Base-by-base conservation (phyloP, 2,888 invertebrate genomes). In the Ceraclea dissimilis region DNA sequence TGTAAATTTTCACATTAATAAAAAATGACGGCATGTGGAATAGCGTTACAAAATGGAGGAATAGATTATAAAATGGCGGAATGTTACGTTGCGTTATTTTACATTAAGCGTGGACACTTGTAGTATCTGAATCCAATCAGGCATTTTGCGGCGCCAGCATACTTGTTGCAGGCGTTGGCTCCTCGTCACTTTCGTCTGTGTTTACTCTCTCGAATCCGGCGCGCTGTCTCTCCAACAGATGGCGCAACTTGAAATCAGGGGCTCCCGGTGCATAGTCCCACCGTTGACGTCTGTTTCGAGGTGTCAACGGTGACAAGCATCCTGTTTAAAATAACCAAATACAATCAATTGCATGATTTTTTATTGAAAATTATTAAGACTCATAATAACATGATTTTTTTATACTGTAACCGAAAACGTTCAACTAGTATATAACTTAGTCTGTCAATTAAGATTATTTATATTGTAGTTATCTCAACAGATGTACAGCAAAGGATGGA, bases 181-280 rank as follows among this genome's bases (percentile, higher is more conserved):
- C 84, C 62, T 83, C 83, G 65, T 84, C 84, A 19, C 83, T 83
- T 67, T 84, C 84, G 64, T 83, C 82, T 11, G 84, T 81, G 64
- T 81, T 81, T 5, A 84, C 80, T 64, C 84, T 78, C 58, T 83
- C 82, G 70, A 86, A 87, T 17, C 77, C 76, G 47, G 72, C 73
- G 67, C 60, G 55, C 52, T 81, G 73, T 34, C 80, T 70, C 62
- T 83, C 83, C 56, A 86, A 69, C 61, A 86, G 69, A 18, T 81
- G 80, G 0, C 85, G 81, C 31, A 86, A 70, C 67, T 83, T 85
- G 70, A 86, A 85, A 67, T 82, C 69, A 49, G 73, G 73, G 1
- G 68, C 66, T 63, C 72, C 69, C 50, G 72, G 73, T 17, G 62
- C 60, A 34, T 61, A 62, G 51, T 62, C 62, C 62, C 62, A 62